Percentiles rank a stretch among this genome's conserved stretches.
Conservation (phyloP, 1,140 invertebrate species). For the Bemisia tabaci region DNA sequence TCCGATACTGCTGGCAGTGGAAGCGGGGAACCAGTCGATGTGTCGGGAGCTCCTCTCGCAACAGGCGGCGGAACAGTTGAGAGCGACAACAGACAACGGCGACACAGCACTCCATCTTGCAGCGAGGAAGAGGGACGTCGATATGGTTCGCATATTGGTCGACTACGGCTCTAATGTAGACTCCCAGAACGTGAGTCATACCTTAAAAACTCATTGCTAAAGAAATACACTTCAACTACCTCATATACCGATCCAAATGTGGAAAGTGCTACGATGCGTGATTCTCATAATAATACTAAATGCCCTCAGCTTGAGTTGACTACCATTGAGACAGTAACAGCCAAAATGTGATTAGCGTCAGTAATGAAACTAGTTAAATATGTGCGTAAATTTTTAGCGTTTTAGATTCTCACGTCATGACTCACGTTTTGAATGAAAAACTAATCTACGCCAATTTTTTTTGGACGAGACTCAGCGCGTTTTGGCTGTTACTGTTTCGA, state of each 20-base stretch:
- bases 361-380: too few species aligned
- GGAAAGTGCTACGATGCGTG: neutral
- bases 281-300: neutral
- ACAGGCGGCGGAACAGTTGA: conserved; percentile 64
- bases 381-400: too few species aligned
- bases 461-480: too few species aligned
- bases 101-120: conserved; percentile 88
- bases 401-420: too few species aligned
- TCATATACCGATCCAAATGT: neutral
- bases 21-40: conserved; percentile 85
- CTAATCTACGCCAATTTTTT: too few species aligned
- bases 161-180: conserved; percentile 86
- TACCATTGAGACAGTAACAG: too few species aligned
- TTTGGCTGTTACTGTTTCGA: too few species aligned
- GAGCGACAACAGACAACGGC: conserved; percentile 54
- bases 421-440: too few species aligned
- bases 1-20: conserved; percentile 81
- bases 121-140: conserved; percentile 72
- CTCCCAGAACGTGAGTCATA: conserved; percentile 59
- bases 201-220: neutral
- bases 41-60: conserved; percentile 75
- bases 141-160: conserved; percentile 79
- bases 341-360: too few species aligned
- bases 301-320: neutral
- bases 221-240: neutral